Percentiles rank a stretch among this genome's conserved stretches.
Evolutionary conservation across 1,140 invertebrate species (phyloP).

Genomic region (Trachymyrmex septentrionalis): DNA sequence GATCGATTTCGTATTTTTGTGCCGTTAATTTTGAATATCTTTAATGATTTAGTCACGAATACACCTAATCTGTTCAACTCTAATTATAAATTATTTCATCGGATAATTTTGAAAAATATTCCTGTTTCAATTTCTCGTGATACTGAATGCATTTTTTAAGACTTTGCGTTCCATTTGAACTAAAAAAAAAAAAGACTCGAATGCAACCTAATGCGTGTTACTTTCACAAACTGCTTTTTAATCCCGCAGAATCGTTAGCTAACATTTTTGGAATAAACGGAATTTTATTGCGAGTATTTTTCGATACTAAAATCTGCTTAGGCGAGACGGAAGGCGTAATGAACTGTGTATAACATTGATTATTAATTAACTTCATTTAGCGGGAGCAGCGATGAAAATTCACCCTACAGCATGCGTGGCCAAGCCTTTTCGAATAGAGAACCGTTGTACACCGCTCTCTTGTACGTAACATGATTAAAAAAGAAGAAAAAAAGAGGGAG

Average conservation of each 20-base stretch:
- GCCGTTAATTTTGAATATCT: too few species aligned
- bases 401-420: constrained; percentile 1
- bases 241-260: neutral
- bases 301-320: constrained; percentile 81
- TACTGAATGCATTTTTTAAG: neutral
- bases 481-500: constrained; percentile 23
- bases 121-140: neutral
- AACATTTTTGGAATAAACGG: neutral
- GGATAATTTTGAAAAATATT: neutral
- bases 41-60: too few species aligned
- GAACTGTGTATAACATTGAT: constrained; percentile 70
- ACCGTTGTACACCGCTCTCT: constrained; percentile 68
- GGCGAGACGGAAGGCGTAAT: constrained; percentile 73
- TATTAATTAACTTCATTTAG: constrained; percentile 65
- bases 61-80: neutral
- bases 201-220: neutral
- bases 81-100: neutral
- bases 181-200: too few species aligned
- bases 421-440: constrained; percentile 63
- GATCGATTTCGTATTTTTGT: neutral
- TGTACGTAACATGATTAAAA: constrained; percentile 68
- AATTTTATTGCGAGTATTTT: neutral
- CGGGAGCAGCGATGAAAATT: constrained; percentile 42
- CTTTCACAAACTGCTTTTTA: neutral
- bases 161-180: neutral